phyloP scores from a whole-genome alignment of 1,140 invertebrate genomes.

The Diplogasteroides magnus region DNA sequence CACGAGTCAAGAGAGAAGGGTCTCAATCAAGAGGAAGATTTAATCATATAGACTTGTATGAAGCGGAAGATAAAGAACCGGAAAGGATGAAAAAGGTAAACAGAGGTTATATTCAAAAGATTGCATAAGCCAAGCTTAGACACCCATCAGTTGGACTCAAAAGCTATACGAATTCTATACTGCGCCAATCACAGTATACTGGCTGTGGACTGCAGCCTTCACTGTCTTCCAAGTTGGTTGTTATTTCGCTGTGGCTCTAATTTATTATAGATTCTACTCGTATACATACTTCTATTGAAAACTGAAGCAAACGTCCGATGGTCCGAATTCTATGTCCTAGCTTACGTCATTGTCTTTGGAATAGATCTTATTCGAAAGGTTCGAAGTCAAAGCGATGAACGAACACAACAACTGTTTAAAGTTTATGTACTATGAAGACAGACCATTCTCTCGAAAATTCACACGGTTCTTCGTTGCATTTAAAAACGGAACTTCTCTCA shows the following conservation, averaged over 20 bases:
- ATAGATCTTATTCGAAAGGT: conserved; percentile 21
- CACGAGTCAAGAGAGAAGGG: too few relatives aligned
- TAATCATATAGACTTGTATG: too few relatives aligned
- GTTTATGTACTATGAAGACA: neutral
- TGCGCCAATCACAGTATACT: conserved; percentile 95
- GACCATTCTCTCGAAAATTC: neutral
- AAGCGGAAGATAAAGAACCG: conserved; percentile 8
- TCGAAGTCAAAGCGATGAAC: too few relatives aligned
- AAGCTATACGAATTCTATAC: conserved; percentile 58
- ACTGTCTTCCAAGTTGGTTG: conserved; percentile 16
- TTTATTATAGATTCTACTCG: neutral
- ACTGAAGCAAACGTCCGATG: conserved; percentile 8
- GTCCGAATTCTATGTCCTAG: conserved; percentile 24
- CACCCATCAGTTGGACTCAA: conserved; percentile 17
- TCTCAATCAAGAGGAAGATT: too few relatives aligned
- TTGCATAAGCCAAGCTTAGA: too few relatives aligned
- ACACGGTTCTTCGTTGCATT: conserved; percentile 13
- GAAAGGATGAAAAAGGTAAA: conserved; percentile 3
- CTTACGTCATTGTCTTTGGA: conserved; percentile 24
- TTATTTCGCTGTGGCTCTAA: conserved; percentile 12
- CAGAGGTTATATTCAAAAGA: neutral
- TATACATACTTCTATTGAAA: neutral
- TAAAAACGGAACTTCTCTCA: conserved; percentile 18
- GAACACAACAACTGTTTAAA: neutral
- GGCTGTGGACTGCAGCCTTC: conserved; percentile 55